A percentile compares a stretch with the other conserved stretches of the same genome.
Evolutionary conservation across 30 jellyfish, hydroid and myxozoan species (phyloP).

Genomic region (Sanderia malayensis): DNA sequence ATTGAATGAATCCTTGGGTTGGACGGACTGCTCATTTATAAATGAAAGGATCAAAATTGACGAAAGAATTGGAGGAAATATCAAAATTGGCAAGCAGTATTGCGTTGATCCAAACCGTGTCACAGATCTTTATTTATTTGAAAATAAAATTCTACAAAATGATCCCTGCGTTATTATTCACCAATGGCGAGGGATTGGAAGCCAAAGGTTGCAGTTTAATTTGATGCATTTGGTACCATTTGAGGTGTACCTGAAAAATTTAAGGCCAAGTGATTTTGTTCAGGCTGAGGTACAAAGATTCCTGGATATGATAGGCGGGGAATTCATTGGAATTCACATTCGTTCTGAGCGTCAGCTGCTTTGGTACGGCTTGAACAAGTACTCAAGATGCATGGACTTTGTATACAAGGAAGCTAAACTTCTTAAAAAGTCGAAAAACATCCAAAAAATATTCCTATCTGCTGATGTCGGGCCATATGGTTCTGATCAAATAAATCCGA

Average conservation of each 20-base stretch:
- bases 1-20: constrained; percentile 51
- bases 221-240: constrained; percentile 41
- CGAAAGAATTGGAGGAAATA: constrained; percentile 53
- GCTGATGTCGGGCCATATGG: constrained; percentile 84
- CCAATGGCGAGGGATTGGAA: constrained; percentile 97
- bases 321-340: constrained; percentile 81
- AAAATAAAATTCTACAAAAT: constrained; percentile 35
- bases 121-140: constrained; percentile 29
- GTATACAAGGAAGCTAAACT: constrained; percentile 51
- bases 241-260: constrained; percentile 32
- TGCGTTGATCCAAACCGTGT: constrained; percentile 88
- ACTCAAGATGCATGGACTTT: constrained; percentile 59
- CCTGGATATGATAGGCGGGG: constrained; percentile 23
- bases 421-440: constrained; percentile 5
- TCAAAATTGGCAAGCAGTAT: constrained; percentile 58
- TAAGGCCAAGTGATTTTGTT: constrained; percentile 65
- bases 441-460: constrained; percentile 61
- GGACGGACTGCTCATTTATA: constrained; percentile 75
- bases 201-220: constrained; percentile 76
- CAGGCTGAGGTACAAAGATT: constrained; percentile 62
- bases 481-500: constrained; percentile 69
- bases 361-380: constrained; percentile 74
- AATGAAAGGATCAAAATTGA: constrained; percentile 49
- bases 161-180: constrained; percentile 73
- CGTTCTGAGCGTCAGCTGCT: constrained; percentile 88